Base-by-base conservation (phyloP, 1,140 invertebrate species). In the Anthonomus grandis region DNA sequence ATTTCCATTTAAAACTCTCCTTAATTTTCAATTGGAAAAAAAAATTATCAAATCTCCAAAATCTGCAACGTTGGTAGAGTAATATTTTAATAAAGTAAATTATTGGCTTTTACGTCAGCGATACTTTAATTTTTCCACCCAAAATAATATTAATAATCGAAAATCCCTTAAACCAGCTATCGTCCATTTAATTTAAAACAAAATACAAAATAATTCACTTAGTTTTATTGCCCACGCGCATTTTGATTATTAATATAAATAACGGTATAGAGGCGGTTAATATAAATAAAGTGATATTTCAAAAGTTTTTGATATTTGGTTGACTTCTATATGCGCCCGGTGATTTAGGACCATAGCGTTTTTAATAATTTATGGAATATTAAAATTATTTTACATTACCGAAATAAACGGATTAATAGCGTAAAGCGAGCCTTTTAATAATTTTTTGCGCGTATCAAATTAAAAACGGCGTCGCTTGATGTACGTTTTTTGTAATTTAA, bases 341-440 rank as follows among this genome's bases (percentile, higher is more conserved):
- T 46, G 52, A 54, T 54, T 54, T 54, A 54, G 39, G 15, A 42
- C 31, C 25, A 31, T 42, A 27, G 44, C 25, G 12, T 46, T 54
- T 53, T 53, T 25, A 53, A 45, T 46, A 54, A 54, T 45, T 54
- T 54, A 54, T 54, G 52, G 52, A 54, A 54, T 54, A 54, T 54
- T 54, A 46, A 54, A 54, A 54, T 54, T 54, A 54, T 54, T 54
- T 54, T 46, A 54, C 52, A 54, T 54, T 54, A 54, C 52, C 52
- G 19, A 54, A 54, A 54, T 54, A 42, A 44, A 54, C n/a, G 52
- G 41, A 54, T 54, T 54, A 54, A 54, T 54, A 41, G 46, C 37
- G 38, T 42, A 37, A 23, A 25, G 25, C 42, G 27, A 42, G 41
- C 27, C 37, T 54, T 46, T n/a, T n/a, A n/a, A n/a, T 54, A 45